These are phyloP conservation scores for Acinonyx jubatus DNA, from an alignment of 2,113 vertebrate species.

Conservation along the genomic window DNA sequence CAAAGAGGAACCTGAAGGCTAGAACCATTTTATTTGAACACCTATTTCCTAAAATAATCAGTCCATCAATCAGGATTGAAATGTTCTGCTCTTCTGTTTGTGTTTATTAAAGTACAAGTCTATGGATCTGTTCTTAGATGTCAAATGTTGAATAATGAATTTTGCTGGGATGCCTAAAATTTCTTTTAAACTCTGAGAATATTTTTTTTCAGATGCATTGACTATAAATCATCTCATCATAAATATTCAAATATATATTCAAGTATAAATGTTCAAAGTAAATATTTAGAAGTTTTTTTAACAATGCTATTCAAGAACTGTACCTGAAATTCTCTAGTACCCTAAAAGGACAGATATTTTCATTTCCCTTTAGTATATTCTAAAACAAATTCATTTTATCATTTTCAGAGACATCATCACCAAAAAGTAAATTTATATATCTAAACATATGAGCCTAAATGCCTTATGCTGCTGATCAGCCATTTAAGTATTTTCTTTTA, in stretches of 20 bases:
- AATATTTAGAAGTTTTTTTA: neutral
- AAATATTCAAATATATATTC: neutral
- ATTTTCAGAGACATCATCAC: neutral
- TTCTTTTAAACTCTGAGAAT: neutral
- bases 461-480: neutral
- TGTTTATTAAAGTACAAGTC: neutral
- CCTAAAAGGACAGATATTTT: neutral
- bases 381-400: neutral
- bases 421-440: neutral
- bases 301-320: neutral
- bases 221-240: neutral
- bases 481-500: constrained; percentile 3
- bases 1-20: neutral
- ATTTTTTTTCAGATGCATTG: neutral
- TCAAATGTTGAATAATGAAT: neutral
- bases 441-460: neutral
- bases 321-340: neutral
- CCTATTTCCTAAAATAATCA: neutral
- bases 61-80: neutral
- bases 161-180: neutral
- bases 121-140: neutral
- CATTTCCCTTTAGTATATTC: neutral
- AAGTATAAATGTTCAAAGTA: neutral
- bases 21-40: neutral
- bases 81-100: neutral